A percentile compares a stretch with the other conserved stretches of the same genome.
These are phyloP conservation scores for Diabrotica virgifera DNA, from an alignment of 1,140 invertebrate species.

Conservation along the genomic window DNA sequence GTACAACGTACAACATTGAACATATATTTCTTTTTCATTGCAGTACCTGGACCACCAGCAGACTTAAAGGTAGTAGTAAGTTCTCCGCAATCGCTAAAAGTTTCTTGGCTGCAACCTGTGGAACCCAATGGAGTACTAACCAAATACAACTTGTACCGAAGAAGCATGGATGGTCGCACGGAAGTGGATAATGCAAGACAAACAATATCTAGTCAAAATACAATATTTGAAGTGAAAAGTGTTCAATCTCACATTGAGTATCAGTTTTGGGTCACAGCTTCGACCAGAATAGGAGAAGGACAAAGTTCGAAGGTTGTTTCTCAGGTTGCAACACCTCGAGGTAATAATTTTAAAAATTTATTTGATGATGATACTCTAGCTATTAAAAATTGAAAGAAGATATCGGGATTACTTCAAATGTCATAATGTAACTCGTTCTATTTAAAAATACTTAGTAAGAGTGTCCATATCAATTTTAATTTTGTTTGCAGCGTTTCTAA, in stretches of 20 bases:
- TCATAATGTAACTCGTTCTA: no score
- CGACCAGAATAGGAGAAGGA: conserved; percentile 72
- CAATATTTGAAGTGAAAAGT: conserved; percentile 63
- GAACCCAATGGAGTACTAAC: conserved; percentile 77
- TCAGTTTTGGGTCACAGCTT: conserved; percentile 78
- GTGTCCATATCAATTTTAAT: no score
- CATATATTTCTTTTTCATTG: no score
- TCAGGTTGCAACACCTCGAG: conserved; percentile 56
- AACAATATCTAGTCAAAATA: conserved; percentile 60
- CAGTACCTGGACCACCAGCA: conserved; percentile 76
- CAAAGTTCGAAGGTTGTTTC: conserved; percentile 67
- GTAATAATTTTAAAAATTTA: conserved; percentile 27
- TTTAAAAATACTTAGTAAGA: no score
- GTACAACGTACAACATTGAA: no score
- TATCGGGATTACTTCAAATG: no score
- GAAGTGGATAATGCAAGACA: conserved; percentile 68
- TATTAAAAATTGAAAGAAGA: no score
- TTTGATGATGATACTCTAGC: no score
- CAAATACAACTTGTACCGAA: conserved; percentile 74
- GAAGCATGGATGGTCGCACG: conserved; percentile 64
- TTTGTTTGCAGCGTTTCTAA: no score
- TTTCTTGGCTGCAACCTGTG: conserved; percentile 75
- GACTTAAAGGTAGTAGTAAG: conserved; percentile 79
- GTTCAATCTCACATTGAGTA: conserved; percentile 76
- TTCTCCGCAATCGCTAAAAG: conserved; percentile 69